Conservation (phyloP, 2,888 invertebrate genomes). For the Eledone cirrhosa region DNA sequence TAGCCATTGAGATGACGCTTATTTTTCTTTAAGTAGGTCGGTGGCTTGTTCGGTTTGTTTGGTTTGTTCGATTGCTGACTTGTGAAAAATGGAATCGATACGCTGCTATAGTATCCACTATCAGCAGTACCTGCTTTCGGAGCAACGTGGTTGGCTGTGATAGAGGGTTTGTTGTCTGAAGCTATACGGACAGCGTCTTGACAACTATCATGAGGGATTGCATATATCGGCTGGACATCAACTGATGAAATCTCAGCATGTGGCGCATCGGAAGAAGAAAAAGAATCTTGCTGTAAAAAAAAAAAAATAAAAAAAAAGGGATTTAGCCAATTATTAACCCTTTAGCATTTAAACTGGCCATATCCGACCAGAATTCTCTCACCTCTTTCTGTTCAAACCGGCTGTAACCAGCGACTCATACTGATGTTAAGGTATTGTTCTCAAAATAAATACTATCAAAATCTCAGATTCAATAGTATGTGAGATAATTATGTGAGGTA, state of each 20-base stretch:
- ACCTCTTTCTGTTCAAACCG: neutral
- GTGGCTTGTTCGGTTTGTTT: constrained; percentile 40
- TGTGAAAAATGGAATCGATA: constrained; percentile 49
- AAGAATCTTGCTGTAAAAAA: constrained; percentile 20
- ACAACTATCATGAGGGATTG: constrained; percentile 25
- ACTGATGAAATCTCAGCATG: constrained; percentile 1
- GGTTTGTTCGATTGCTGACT: constrained; percentile 38
- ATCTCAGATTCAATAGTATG: too few species aligned
- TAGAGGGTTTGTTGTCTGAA: constrained; percentile 38
- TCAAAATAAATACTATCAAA: too few species aligned
- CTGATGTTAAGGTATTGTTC: too few species aligned
- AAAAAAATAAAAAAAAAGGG: neutral
- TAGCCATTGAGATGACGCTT: constrained; percentile 35
- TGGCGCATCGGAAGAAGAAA: neutral
- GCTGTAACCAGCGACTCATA: too few species aligned
- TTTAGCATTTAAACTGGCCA: neutral
- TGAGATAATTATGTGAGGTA: too few species aligned
- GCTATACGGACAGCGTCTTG: constrained; percentile 36
- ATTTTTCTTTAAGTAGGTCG: constrained; percentile 40
- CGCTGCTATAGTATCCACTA: constrained; percentile 54
- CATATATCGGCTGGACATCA: constrained; percentile 19
- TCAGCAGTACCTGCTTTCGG: constrained; percentile 36
- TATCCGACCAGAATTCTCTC: neutral
- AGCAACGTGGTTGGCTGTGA: constrained; percentile 39
- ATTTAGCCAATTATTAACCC: neutral